Evolutionary conservation across 2,888 invertebrate species (phyloP), one percentile per base, ranked within the genome.

Genomic region (Sisyra terminalis): DNA sequence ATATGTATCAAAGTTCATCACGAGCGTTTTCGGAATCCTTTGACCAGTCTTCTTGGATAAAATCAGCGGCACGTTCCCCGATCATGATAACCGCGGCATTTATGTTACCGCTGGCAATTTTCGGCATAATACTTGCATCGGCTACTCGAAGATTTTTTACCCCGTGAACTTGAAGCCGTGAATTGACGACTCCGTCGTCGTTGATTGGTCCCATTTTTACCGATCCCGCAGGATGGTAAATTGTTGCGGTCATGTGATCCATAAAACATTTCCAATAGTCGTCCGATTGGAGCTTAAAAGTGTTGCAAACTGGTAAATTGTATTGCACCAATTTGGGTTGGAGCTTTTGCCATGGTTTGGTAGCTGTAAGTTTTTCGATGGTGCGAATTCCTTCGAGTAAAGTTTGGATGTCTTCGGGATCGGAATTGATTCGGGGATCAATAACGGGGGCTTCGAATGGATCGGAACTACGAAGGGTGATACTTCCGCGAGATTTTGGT

Each of bases 261-360:
- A 66, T 57, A 1, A 60, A 61, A 47, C 72, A 72, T 6, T 59
- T 57, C 66, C 67, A 71, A 47, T 70, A 72, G 9, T 65, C 63
- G 38, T 67, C 66, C 5, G 58, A 57, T 1, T 53, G 57, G 40
- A 65, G 64, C 8, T 57, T 50, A 8, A 58, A 56, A 0, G 44
- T 32, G 3, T 44, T 44, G 49, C 75, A 75, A 38, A 66, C 68
- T 0, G 68, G 67, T 44, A 66, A 64, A 3, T 64, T 58, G 2
- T 65, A 64, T 29, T 68, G 70, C 41, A 72, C 57, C 3, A 75
- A 51, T 13, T 57, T 62, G 0, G 78, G 63, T 1, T 73, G 73
- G 16, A 70, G 65, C 13, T 60, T 60, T 52, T 70, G 68, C 57
- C 81, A 73, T 0, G 77, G 69, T 3, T 67, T 64, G 2, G 75